These are phyloP conservation scores for Otus scops DNA, from an alignment of 2,797 vertebrate species.

Conservation along the genomic window DNA sequence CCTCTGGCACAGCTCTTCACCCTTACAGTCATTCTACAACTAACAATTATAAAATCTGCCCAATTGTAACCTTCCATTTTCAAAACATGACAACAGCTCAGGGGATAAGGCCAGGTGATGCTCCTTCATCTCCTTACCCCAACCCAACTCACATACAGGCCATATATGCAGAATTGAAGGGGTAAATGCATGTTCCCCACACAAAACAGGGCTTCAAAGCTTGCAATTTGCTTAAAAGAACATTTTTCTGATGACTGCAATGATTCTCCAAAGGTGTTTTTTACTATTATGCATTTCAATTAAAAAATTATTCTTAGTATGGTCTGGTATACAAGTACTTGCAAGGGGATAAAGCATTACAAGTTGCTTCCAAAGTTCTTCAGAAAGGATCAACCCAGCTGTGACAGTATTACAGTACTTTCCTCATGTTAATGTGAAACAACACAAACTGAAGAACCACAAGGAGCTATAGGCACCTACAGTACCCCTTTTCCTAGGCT, in stretches of 20 bases:
- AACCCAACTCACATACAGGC: not conserved
- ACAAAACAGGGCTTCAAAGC: not conserved
- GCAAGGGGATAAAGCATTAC: not conserved
- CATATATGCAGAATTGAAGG: not conserved
- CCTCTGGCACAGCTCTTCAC: not conserved
- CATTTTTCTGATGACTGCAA: not conserved
- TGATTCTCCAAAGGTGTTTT: not conserved
- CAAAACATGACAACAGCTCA: not conserved
- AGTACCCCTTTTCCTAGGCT: accelerated
- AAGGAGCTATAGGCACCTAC: not conserved
- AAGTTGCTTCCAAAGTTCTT: not conserved
- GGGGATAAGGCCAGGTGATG: not conserved
- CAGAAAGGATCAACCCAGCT: not conserved
- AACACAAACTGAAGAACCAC: not conserved
- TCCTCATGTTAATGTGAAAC: not conserved
- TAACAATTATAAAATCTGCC: not conserved
- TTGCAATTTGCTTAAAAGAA: not conserved
- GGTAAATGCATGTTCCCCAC: not conserved
- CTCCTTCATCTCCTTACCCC: not conserved
- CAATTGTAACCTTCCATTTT: not conserved
- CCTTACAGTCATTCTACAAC: not conserved
- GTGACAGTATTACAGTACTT: not conserved
- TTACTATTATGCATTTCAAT: not conserved
- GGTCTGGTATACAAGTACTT: not conserved
- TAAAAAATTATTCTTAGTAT: not conserved